phyloP scores from a whole-genome alignment of 1,140 invertebrate species.

The Drosophila nebulosa region DNA sequence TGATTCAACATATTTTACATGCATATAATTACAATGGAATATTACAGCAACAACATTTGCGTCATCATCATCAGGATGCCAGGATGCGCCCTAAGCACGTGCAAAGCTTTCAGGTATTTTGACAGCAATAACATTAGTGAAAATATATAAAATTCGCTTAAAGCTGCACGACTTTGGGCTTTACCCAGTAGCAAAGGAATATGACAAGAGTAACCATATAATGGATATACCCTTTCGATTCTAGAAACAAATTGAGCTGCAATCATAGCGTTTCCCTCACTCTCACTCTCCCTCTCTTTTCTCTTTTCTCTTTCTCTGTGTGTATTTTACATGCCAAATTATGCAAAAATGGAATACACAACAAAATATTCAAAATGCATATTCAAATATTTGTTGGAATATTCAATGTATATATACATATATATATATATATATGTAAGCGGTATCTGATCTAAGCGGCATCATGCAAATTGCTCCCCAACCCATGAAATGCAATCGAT shows the following conservation, averaged over 20 bases:
- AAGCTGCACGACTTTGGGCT: background rate
- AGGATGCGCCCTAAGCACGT: constrained; percentile 33
- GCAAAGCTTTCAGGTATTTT: constrained; percentile 32
- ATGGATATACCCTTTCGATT: background rate
- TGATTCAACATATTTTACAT: constrained; percentile 47
- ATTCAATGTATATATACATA: constrained; percentile 24
- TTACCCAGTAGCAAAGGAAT: background rate
- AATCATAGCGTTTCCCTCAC: constrained; percentile 64
- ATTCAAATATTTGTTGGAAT: constrained; percentile 60
- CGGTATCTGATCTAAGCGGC: constrained; percentile 5
- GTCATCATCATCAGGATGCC: background rate
- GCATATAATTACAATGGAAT: constrained; percentile 56
- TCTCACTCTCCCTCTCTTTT: constrained; percentile 30
- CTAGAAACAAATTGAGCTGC: constrained; percentile 30
- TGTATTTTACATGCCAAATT: constrained; percentile 77
- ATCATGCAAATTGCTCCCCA: constrained; percentile 17
- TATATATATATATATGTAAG: too few relatives aligned
- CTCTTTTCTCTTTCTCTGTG: constrained; percentile 39
- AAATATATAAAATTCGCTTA: constrained; percentile 7
- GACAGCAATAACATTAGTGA: constrained; percentile 43
- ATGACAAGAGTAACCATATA: background rate
- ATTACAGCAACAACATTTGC: background rate
- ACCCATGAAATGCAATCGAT: constrained; percentile 39
- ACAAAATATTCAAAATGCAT: constrained; percentile 42
- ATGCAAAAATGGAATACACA: constrained; percentile 68